phyloP scores from a whole-genome alignment of 2,888 invertebrate genomes.

The Polyploca ridens region DNA sequence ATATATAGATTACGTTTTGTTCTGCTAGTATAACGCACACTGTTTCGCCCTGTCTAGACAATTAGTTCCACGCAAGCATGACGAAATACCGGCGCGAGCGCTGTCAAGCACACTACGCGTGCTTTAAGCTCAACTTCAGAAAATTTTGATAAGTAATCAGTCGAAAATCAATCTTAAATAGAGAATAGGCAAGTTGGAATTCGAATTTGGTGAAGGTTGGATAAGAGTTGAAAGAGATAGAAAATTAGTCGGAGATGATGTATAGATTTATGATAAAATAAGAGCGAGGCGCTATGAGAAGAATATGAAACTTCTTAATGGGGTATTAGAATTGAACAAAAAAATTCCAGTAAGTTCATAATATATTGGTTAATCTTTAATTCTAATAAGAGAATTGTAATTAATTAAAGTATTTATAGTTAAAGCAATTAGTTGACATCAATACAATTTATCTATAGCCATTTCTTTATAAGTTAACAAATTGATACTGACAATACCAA shows the following conservation, averaged over 20 bases:
- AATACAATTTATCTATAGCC: neutral
- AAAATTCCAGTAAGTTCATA: no score
- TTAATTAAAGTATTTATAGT: no score
- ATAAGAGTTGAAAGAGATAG: neutral
- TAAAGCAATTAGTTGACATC: no score
- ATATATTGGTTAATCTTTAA: no score
- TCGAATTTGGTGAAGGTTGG: neutral
- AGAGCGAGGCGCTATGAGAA: no score
- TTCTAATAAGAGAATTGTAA: neutral
- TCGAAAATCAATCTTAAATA: neutral
- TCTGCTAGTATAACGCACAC: slow-evolving; percentile 40
- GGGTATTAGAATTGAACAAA: no score
- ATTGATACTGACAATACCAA: slow-evolving; percentile 60
- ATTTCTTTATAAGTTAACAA: slow-evolving; percentile 11
- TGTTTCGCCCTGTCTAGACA: slow-evolving; percentile 61
- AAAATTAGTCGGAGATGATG: no score
- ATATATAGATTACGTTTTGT: slow-evolving; percentile 21
- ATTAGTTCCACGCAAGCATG: slow-evolving; percentile 80
- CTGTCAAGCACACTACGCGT: slow-evolving; percentile 75
- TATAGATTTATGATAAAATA: no score
- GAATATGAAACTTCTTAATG: no score
- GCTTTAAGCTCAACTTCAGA: slow-evolving; percentile 57
- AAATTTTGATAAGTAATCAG: neutral
- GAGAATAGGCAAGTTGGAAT: neutral
- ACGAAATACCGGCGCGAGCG: slow-evolving; percentile 70